Evolutionary conservation across 2,888 invertebrate species (phyloP).

Genomic region (Apamea anceps): DNA sequence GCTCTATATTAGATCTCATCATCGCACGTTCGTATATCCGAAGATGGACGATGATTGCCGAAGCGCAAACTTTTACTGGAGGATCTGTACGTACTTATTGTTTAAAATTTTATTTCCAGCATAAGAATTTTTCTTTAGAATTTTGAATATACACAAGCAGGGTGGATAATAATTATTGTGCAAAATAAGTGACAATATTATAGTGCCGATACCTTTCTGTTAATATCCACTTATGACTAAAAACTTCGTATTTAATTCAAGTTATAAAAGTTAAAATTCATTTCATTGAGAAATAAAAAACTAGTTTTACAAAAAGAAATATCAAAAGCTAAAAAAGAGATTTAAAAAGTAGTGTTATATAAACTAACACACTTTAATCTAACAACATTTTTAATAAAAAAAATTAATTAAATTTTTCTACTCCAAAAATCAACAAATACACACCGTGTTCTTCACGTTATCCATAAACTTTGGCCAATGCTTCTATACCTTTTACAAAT

Average conservation of each 20-base stretch:
- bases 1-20: background rate
- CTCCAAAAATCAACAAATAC: background rate
- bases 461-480: no score
- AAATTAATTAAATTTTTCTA: no score
- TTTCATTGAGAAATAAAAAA: background rate
- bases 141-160: no score
- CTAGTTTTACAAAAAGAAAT: background rate
- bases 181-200: conserved; percentile 5
- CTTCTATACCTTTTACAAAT: no score
- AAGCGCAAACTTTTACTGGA: background rate
- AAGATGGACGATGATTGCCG: background rate
- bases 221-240: background rate
- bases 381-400: background rate
- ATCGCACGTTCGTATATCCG: background rate
- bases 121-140: background rate
- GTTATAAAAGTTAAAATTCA: background rate
- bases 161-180: conserved; percentile 4
- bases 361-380: background rate
- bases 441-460: no score
- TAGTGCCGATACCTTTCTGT: conserved; percentile 9
- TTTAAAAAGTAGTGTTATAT: background rate
- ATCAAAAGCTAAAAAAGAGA: background rate
- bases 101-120: background rate
- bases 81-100: background rate
- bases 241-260: background rate